A percentile compares a stretch with the other conserved stretches of the same genome.
Conservation (phyloP, 1,140 invertebrate genomes). For the Radopholus similis region DNA sequence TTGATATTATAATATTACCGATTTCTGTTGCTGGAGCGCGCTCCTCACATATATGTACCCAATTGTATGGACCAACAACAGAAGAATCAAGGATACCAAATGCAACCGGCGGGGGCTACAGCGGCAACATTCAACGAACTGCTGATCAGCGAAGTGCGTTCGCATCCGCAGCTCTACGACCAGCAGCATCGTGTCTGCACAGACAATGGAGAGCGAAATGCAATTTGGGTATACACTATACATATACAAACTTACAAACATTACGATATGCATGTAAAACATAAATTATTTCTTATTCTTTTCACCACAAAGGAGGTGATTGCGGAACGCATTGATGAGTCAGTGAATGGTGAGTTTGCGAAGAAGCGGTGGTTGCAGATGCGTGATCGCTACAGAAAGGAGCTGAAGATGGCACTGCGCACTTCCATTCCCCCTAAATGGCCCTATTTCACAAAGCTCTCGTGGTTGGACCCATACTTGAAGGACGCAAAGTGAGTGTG, state of each 20-base stretch:
- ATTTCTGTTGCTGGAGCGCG: too few species aligned
- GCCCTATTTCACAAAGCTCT: constrained; percentile 56
- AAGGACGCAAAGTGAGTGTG: constrained; percentile 50
- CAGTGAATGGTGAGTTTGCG: constrained; percentile 54
- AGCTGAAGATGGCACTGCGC: constrained; percentile 52
- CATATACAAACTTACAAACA: constrained; percentile 20
- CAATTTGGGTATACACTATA: constrained; percentile 44
- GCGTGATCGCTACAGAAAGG: constrained; percentile 55
- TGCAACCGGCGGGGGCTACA: too few species aligned
- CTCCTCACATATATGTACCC: too few species aligned
- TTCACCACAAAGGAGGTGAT: constrained; percentile 32
- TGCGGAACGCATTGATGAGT: constrained; percentile 37
- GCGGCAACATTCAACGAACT: constrained; percentile 43
- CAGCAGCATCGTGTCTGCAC: constrained; percentile 46
- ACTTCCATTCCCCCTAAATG: constrained; percentile 48
- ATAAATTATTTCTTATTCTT: not conserved
- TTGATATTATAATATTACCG: not conserved
- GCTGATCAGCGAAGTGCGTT: constrained; percentile 41
- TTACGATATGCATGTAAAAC: constrained; percentile 13
- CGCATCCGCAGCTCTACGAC: constrained; percentile 54
- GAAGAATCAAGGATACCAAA: not conserved
- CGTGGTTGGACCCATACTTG: constrained; percentile 57
- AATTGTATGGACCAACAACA: not conserved
- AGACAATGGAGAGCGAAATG: constrained; percentile 47
- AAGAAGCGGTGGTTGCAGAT: constrained; percentile 59